Evolutionary conservation across 2,113 vertebrate species (phyloP).

Genomic region (Pungitius pungitius): DNA sequence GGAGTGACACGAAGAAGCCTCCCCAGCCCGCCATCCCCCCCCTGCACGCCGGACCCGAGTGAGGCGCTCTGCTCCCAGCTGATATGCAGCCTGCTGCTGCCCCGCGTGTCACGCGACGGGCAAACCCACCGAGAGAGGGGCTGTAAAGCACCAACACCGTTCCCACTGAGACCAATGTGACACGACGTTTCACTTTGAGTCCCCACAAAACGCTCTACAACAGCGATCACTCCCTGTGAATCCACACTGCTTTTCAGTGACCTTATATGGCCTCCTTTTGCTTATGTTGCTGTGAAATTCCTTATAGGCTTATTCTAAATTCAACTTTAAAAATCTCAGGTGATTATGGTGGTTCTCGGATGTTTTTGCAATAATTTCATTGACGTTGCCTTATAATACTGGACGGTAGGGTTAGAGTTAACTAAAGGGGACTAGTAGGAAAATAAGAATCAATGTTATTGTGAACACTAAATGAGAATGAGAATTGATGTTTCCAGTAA

Average conservation of each 20-base stretch:
- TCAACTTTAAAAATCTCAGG: neutral
- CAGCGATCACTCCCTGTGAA: neutral
- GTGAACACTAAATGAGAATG: neutral
- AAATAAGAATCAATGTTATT: neutral
- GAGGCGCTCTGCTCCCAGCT: conserved; percentile 47
- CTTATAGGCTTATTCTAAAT: neutral
- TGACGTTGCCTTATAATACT: neutral
- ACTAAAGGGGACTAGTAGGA: neutral
- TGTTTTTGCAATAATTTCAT: neutral
- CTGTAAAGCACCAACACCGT: neutral
- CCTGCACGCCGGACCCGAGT: conserved; percentile 27
- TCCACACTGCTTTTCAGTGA: neutral
- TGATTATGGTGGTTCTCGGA: neutral
- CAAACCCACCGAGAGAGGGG: conserved; percentile 40
- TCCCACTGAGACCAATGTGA: neutral
- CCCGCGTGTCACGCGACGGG: conserved; percentile 33
- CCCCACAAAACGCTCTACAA: no score
- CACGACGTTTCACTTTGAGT: neutral
- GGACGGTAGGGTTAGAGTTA: no score
- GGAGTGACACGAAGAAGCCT: conserved; percentile 81
- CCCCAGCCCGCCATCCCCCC: conserved; percentile 84
- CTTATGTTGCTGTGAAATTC: neutral
- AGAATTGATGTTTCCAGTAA: neutral
- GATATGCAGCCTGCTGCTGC: conserved; percentile 11
- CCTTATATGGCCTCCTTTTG: neutral